Evolutionary conservation across 2,797 vertebrate genomes (phyloP).

Genomic region (Lacerta agilis): DNA sequence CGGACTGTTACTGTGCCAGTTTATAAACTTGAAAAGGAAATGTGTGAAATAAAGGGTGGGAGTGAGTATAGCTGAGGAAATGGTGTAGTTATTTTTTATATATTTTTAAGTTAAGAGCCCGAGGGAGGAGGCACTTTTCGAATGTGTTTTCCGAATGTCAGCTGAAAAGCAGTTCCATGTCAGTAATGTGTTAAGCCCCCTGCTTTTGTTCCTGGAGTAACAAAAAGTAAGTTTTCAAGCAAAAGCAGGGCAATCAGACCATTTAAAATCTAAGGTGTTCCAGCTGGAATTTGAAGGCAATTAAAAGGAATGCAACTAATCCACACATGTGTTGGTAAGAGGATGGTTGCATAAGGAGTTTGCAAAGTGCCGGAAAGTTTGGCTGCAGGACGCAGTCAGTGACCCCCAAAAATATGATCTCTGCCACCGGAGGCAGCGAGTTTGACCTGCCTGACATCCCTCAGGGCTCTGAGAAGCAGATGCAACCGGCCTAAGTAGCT

Average conservation of each 20-base stretch:
- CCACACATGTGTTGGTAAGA: background rate
- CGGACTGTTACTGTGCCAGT: constrained; percentile 14
- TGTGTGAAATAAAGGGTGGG: constrained; percentile 22
- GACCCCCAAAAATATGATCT: background rate
- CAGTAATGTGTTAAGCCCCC: background rate
- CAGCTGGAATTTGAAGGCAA: background rate
- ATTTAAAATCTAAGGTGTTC: background rate
- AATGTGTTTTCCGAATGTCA: constrained; percentile 34
- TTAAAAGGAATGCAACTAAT: background rate
- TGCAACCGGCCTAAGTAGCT: background rate
- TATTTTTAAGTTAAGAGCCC: constrained; percentile 5
- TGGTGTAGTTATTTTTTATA: background rate
- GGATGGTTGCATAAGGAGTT: constrained; percentile 32
- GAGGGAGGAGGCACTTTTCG: constrained; percentile 36
- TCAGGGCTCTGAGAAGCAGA: background rate
- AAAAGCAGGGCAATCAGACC: background rate
- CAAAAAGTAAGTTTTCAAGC: background rate
- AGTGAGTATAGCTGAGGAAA: background rate
- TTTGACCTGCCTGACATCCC: background rate
- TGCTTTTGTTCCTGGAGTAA: constrained; percentile 37
- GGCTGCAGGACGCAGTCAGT: constrained; percentile 2
- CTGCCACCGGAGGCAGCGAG: background rate
- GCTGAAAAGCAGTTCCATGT: background rate
- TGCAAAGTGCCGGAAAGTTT: constrained; percentile 50
- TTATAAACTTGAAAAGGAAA: constrained; percentile 39